phyloP scores from a whole-genome alignment of 2,888 invertebrate species.

The Drosophila fungiperda region DNA sequence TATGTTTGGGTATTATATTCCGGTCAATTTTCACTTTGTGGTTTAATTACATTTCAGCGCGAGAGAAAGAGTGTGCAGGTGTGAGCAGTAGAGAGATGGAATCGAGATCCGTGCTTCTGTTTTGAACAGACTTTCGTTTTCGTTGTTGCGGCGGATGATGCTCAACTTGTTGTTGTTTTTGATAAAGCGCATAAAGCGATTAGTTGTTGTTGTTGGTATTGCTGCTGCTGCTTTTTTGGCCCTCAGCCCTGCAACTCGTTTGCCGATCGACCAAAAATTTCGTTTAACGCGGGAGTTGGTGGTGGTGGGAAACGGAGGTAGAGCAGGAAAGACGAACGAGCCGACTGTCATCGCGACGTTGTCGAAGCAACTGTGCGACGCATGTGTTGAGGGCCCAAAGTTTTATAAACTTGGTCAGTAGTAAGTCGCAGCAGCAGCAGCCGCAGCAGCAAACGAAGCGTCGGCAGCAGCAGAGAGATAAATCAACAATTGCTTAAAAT shows the following conservation, averaged over 20 bases:
- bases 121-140: conserved; percentile 75
- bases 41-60: conserved; percentile 22
- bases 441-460: conserved; percentile 1
- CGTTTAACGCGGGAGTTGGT: conserved; percentile 22
- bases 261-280: conserved; percentile 54
- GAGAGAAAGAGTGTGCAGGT: neutral
- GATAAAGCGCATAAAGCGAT: conserved; percentile 74
- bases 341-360: conserved; percentile 66
- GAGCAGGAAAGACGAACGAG: neutral
- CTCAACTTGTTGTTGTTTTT: conserved; percentile 42
- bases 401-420: conserved; percentile 81
- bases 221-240: conserved; percentile 35
- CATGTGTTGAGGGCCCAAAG: conserved; percentile 78
- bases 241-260: conserved; percentile 75
- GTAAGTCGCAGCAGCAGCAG: conserved; percentile 51
- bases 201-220: conserved; percentile 11
- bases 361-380: conserved; percentile 77
- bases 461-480: conserved; percentile 65
- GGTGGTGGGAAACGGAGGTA: conserved; percentile 20
- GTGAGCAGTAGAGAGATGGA: neutral
- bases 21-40: conserved; percentile 53
- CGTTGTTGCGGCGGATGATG: conserved; percentile 51
- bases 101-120: conserved; percentile 47
- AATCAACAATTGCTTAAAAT: conserved; percentile 67
- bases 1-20: neutral